These are phyloP conservation scores for Poecilia gillii DNA, from an alignment of 2,797 vertebrate genomes.

Conservation along the genomic window DNA sequence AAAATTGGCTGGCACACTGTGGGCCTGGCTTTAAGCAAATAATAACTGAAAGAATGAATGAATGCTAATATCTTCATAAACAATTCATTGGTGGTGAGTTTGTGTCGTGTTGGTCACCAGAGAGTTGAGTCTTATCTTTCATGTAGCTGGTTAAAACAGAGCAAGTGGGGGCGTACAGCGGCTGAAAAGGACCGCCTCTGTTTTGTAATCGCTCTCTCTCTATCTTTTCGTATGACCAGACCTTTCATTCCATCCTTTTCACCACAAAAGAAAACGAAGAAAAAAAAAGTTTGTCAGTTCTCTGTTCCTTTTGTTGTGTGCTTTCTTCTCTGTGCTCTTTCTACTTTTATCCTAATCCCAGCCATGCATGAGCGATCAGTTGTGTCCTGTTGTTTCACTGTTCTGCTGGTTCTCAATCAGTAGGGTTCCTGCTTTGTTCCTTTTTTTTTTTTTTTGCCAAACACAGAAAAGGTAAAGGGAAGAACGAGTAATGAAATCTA, in stretches of 20 bases:
- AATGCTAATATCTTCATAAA: constrained; percentile 68
- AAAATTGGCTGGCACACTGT: constrained; percentile 57
- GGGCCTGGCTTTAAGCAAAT: constrained; percentile 61
- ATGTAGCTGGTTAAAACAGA: constrained; percentile 77
- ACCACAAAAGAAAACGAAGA: constrained; percentile 88
- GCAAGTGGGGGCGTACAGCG: constrained; percentile 71
- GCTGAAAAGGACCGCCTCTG: constrained; percentile 86
- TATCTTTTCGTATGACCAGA: constrained; percentile 84
- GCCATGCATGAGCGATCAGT: constrained; percentile 99
- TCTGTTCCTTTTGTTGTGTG: constrained; percentile 96
- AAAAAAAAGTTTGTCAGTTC: constrained; percentile 96
- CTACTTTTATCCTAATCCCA: constrained; percentile 97
- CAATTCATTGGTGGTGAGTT: constrained; percentile 71
- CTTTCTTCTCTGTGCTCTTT: constrained; percentile 95
- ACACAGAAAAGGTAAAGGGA: constrained; percentile 97
- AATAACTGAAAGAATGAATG: constrained; percentile 62
- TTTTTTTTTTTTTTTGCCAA: constrained; percentile 91
- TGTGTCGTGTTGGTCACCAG: constrained; percentile 66
- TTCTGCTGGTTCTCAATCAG: constrained; percentile 98
- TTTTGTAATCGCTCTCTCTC: constrained; percentile 90
- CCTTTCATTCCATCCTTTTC: constrained; percentile 88
- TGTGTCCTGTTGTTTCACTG: constrained; percentile 99
- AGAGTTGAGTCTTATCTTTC: constrained; percentile 73
- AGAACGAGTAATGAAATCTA: constrained; percentile 90
- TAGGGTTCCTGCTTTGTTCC: constrained; percentile 96